phyloP scores from a whole-genome alignment of 2,797 vertebrate genomes.

The Gallinago stenura region DNA sequence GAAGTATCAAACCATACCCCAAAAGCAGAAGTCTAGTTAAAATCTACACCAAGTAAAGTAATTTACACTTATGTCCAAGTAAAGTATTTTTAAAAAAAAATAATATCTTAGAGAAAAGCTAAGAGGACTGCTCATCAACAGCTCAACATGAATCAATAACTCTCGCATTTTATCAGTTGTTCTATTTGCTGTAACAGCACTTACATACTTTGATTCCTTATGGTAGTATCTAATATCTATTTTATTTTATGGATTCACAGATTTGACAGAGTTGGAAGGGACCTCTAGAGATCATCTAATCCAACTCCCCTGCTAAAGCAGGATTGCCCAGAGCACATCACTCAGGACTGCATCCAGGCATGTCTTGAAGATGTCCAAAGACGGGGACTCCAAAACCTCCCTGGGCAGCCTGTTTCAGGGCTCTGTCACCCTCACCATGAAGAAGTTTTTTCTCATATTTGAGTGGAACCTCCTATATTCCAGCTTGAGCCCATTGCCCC shows the following conservation, averaged over 20 bases:
- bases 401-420: no score
- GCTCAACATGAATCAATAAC: not conserved
- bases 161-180: accelerated
- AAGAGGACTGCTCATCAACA: not conserved
- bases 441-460: no score
- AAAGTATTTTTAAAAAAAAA: not conserved
- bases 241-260: not conserved
- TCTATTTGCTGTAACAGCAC: not conserved
- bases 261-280: no score
- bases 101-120: not conserved
- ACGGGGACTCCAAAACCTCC: no score
- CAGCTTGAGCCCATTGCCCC: no score
- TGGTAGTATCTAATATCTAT: not conserved
- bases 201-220: not conserved
- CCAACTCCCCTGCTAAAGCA: no score
- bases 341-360: no score
- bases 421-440: no score
- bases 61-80: not conserved
- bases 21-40: not conserved
- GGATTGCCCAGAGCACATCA: no score
- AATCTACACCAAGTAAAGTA: not conserved
- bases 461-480: no score
- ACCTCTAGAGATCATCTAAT: no score
- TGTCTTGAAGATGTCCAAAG: no score
- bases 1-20: not conserved